These are phyloP conservation scores for Adela reaumurella DNA, from an alignment of 2,888 invertebrate genomes.

Conservation along the genomic window DNA sequence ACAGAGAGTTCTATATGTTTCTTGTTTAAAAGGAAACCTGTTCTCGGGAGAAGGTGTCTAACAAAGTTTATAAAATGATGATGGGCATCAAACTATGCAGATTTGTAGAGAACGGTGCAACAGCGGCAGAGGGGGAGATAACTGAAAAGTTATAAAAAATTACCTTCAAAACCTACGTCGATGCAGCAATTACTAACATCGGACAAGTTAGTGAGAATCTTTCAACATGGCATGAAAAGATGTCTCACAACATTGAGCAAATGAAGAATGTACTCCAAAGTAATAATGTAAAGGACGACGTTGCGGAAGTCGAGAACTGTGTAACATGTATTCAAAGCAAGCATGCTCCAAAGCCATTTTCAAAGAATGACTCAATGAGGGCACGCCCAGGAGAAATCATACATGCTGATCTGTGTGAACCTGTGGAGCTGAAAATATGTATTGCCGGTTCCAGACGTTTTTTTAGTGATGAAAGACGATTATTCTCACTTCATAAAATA, in stretches of 20 bases:
- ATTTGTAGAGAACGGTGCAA: background rate
- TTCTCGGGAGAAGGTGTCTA: background rate
- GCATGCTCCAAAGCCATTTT: background rate
- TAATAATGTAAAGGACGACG: background rate
- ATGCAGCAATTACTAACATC: too few species aligned
- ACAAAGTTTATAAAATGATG: background rate
- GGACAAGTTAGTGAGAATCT: background rate
- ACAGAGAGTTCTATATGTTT: background rate
- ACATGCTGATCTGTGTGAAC: slow-evolving; percentile 4
- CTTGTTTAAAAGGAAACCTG: background rate
- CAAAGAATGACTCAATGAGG: background rate
- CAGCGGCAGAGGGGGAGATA: too few species aligned
- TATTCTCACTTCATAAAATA: too few species aligned
- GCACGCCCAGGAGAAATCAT: background rate
- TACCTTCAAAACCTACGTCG: too few species aligned
- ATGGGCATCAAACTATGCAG: background rate
- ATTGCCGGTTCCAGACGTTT: slow-evolving; percentile 2
- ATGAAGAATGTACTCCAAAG: background rate
- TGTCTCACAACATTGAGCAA: background rate
- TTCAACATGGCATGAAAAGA: background rate
- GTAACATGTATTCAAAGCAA: slow-evolving; percentile 1
- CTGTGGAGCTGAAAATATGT: slow-evolving; percentile 1
- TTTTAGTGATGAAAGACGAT: slow-evolving; percentile 2
- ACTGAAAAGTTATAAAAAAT: too few species aligned
- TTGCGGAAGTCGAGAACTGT: background rate